Evolutionary conservation across 2,113 vertebrate genomes (phyloP).

Genomic region (Tragulus kanchil): DNA sequence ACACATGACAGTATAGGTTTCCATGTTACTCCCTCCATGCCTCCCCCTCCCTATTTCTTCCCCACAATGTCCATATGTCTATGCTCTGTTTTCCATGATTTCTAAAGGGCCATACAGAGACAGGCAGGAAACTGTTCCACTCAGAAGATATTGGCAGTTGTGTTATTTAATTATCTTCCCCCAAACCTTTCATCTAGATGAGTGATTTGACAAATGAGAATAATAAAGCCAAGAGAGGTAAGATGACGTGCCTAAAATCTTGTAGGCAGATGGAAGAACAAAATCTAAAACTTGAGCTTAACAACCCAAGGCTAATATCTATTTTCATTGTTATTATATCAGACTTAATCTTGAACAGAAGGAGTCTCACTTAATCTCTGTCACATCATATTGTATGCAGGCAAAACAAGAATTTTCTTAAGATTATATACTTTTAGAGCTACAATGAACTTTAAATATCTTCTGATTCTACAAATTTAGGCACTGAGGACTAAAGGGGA

Average conservation of each 20-base stretch:
- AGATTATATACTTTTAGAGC: background rate
- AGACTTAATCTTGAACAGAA: background rate
- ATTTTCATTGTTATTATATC: background rate
- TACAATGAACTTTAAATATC: background rate
- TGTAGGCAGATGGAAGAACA: background rate
- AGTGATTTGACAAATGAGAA: background rate
- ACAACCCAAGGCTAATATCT: background rate
- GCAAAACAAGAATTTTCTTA: slow-evolving; percentile 18
- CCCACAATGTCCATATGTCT: too few relatives aligned
- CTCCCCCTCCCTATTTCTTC: too few relatives aligned
- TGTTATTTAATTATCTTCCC: background rate
- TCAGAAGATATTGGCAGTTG: background rate
- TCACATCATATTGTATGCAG: background rate
- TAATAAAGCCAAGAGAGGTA: background rate
- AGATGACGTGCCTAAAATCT: background rate
- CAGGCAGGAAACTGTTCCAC: background rate
- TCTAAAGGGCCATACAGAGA: background rate
- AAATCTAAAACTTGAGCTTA: background rate
- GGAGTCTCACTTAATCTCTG: slow-evolving; percentile 11
- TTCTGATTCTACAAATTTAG: background rate
- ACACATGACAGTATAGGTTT: too few relatives aligned
- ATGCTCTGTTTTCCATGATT: too few relatives aligned
- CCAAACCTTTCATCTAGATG: background rate
- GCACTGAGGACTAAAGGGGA: background rate
- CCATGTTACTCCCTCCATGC: too few relatives aligned